Conservation (phyloP, 1,140 invertebrate genomes). For the Drosophila kurseongensis region DNA sequence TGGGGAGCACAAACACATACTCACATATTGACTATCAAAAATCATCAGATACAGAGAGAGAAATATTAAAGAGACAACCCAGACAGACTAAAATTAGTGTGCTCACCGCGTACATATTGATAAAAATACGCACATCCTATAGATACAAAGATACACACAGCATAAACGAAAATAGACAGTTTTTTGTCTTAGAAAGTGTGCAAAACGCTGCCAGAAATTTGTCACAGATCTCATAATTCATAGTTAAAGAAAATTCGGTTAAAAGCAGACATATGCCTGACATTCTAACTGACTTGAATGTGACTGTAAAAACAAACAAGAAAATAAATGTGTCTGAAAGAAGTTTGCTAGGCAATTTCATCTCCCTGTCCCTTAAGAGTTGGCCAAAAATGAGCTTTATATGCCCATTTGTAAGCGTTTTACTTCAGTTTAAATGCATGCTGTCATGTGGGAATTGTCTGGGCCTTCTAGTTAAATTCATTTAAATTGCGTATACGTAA, state of each 20-base stretch:
- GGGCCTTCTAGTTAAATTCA: conserved; percentile 48
- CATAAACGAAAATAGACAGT: conserved; percentile 37
- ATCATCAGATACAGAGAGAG: conserved; percentile 56
- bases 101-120: conserved; percentile 4
- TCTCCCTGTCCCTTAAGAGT: conserved; percentile 15
- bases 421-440: conserved; percentile 47
- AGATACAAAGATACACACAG: conserved; percentile 15
- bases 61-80: conserved; percentile 32
- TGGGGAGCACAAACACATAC: background rate
- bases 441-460: conserved; percentile 58
- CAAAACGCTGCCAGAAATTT: conserved; percentile 31
- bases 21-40: conserved; percentile 37
- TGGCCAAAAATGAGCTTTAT: conserved; percentile 50
- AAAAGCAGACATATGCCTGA: conserved; percentile 1
- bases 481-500: conserved; percentile 51
- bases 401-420: conserved; percentile 53
- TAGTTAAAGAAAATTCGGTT: conserved; percentile 1
- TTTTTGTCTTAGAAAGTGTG: conserved; percentile 7
- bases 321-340: conserved; percentile 4
- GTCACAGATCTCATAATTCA: conserved; percentile 29
- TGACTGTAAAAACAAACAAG: conserved; percentile 10
- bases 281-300: conserved; percentile 11
- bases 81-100: conserved; percentile 73
- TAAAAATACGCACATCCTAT: conserved; percentile 14
- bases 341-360: conserved; percentile 9